Evolutionary conservation across 2,113 vertebrate genomes (phyloP).

Genomic region (Campylomormyrus numenius): DNA sequence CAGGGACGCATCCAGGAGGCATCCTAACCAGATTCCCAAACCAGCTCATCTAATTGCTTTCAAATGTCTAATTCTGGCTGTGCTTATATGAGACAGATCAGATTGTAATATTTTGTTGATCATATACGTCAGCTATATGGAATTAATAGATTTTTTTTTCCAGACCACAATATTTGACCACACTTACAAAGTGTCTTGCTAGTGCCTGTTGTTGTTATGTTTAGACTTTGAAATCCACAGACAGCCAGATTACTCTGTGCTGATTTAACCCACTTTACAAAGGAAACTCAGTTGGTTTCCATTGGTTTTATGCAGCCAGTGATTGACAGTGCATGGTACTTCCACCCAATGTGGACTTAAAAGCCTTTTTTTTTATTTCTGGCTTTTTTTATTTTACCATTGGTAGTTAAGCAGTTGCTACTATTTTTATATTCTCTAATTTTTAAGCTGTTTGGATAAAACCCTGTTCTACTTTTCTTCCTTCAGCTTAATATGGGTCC

Average conservation of each 20-base stretch:
- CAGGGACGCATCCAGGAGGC: not conserved
- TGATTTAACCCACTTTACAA: not conserved
- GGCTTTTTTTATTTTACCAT: not conserved
- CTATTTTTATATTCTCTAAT: not conserved
- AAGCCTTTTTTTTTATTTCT: not conserved
- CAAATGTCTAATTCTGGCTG: not conserved
- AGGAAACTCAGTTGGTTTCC: not conserved
- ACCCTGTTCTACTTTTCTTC: not conserved
- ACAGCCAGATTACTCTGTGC: not conserved
- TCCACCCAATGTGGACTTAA: not conserved
- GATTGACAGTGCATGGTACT: not conserved
- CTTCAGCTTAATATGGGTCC: conserved; percentile 58
- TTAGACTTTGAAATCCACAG: not conserved
- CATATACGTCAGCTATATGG: not conserved
- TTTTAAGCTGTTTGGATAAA: not conserved
- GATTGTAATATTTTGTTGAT: not conserved
- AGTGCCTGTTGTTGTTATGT: not conserved
- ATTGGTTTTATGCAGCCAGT: not conserved
- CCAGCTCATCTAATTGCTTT: not conserved
- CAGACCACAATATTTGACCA: not conserved
- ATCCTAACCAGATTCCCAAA: not conserved
- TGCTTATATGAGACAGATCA: not conserved
- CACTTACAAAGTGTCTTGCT: not conserved
- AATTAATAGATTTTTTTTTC: not conserved
- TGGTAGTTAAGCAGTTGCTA: not conserved